Evolutionary conservation across 1,140 invertebrate species (phyloP), one percentile per base, ranked within the genome.

Genomic region (Himalopsyche phryganea): DNA sequence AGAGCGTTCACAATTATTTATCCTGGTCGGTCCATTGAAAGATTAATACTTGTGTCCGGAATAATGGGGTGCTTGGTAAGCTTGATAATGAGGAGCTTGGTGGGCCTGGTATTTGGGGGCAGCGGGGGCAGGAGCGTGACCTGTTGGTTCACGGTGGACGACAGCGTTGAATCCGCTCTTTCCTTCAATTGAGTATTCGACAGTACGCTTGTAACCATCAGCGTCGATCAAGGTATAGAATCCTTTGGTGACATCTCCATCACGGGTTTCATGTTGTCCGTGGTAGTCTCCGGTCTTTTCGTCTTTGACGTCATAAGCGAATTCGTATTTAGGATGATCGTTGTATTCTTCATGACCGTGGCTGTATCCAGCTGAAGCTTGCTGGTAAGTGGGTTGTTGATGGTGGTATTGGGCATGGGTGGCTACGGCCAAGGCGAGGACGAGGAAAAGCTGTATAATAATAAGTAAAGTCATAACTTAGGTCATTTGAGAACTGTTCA

Each of bases 141-240:
- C 45, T 0, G 58, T 47, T 9, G 69, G 68, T 60, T 74, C 74
- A 40, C 76, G 75, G 36, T 74, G 69, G 3, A 79, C 76, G 11
- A 75, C 66, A 10, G 77, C 77, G 58, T 78, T 77, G 66, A 78
- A 79, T 14, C 77, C 77, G 51, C 68, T 71, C 35, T 70, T 67
- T 15, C 67, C 68, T 51, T 75, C 71, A 56, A 75, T 75, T 20
- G 77, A 71, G 60, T 80, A 78, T 65, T 80, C 74, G 1, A 80
- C 77, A 19, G 71, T 78, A 32, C 77, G 69, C 65, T 72, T 73
- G 41, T 72, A 71, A 51, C 77, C 77, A 54, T 80, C 77, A 35
- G 77, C 74, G 45, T 79, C 77, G 45, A 75, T 61, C 7, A 77
- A 68, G 6, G 74, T 72, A 67, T 77, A 77, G 20, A 46, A 58